These are phyloP conservation scores for Melanotus villosus DNA, from an alignment of 2,888 invertebrate species.

Conservation along the genomic window DNA sequence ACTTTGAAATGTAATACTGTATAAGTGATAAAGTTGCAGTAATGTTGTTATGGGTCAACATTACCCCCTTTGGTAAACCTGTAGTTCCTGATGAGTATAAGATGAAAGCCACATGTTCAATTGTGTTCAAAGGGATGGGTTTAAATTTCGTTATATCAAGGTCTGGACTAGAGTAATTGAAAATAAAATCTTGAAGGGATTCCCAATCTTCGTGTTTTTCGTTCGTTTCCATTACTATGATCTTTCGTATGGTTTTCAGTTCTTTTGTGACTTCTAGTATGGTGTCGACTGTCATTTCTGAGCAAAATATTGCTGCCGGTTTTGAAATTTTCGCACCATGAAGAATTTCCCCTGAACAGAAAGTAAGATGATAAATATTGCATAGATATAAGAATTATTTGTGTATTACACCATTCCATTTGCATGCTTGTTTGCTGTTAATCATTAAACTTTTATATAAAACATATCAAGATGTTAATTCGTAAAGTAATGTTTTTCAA, in stretches of 20 bases:
- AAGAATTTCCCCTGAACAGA: constrained; percentile 50
- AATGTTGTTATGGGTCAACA: constrained; percentile 79
- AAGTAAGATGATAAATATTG: too few species aligned
- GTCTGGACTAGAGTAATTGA: constrained; percentile 57
- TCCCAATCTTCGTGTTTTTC: constrained; percentile 62
- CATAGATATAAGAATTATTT: too few species aligned
- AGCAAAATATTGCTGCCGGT: constrained; percentile 77
- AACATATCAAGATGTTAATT: too few species aligned
- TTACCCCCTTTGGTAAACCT: constrained; percentile 84
- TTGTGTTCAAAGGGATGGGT: constrained; percentile 57
- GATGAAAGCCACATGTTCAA: too few species aligned
- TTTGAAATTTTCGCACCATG: constrained; percentile 76
- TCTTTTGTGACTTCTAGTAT: constrained; percentile 69
- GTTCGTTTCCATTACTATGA: constrained; percentile 73
- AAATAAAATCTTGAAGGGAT: constrained; percentile 65
- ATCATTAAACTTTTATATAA: too few species aligned
- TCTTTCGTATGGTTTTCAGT: constrained; percentile 65
- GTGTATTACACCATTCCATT: too few species aligned
- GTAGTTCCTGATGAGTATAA: constrained; percentile 87
- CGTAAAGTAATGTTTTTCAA: too few species aligned
- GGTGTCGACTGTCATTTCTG: constrained; percentile 71
- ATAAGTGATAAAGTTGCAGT: background rate
- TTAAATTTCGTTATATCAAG: constrained; percentile 66
- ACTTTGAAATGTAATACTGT: too few species aligned
- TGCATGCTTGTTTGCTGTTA: too few species aligned